A percentile compares a stretch with the other conserved stretches of the same genome.
Conservation (phyloP, 35 echinoderm and acorn worm species). For the Amphiura filiformis region DNA sequence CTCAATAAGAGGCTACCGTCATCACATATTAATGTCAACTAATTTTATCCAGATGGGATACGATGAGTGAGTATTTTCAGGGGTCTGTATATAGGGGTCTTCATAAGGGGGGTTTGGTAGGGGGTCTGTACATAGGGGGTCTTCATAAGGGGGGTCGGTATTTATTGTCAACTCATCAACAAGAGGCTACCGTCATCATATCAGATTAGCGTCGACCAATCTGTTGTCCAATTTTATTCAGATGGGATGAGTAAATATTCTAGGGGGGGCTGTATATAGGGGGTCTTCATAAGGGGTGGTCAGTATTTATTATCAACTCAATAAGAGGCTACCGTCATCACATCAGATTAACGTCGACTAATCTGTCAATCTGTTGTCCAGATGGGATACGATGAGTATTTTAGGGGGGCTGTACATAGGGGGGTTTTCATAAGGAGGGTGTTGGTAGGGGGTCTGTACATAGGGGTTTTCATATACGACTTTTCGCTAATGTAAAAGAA, state of each 20-base stretch:
- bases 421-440: neutral
- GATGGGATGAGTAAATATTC: constrained; percentile 79
- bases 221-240: constrained; percentile 76
- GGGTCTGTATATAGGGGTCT: neutral
- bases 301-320: constrained; percentile 97
- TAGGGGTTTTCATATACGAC: too few species aligned
- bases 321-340: constrained; percentile 85
- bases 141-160: too few species aligned
- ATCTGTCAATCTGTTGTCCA: constrained; percentile 59
- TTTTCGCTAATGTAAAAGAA: too few species aligned
- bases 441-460: too few species aligned
- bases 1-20: too few species aligned
- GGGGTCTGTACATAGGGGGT: too few species aligned
- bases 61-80: constrained; percentile 76
- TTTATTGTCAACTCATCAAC: constrained; percentile 98
- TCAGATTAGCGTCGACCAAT: constrained; percentile 96
- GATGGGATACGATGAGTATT: constrained; percentile 91
- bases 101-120: constrained; percentile 5
- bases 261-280: neutral
- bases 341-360: constrained; percentile 99
- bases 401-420: neutral
- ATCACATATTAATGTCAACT: too few species aligned
- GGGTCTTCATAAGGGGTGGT: neutral
- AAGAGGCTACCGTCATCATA: constrained; percentile 87
- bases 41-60: constrained; percentile 81